phyloP scores from a whole-genome alignment of 2,113 vertebrate species.

The Apaloderma vittatum region DNA sequence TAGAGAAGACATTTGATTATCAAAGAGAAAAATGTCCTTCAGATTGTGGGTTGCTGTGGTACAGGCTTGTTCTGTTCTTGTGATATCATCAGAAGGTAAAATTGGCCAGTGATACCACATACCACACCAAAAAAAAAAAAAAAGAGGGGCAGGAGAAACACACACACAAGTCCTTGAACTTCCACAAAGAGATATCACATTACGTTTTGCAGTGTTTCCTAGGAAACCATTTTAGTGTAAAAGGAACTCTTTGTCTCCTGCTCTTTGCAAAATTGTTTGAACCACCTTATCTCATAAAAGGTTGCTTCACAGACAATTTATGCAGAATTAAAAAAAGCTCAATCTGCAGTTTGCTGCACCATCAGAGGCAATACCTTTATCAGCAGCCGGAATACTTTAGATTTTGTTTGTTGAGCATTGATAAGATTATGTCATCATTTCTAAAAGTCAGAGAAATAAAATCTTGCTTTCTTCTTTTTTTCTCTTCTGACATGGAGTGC shows the following conservation, averaged over 20 bases:
- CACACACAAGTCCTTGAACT: constrained; percentile 76
- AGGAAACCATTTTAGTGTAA: constrained; percentile 81
- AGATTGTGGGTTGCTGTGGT: not conserved
- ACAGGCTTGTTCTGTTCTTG: not conserved
- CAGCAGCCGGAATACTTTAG: constrained; percentile 49
- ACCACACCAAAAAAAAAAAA: not conserved
- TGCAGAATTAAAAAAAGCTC: constrained; percentile 69
- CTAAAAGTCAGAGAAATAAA: constrained; percentile 64
- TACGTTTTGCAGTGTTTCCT: constrained; percentile 80
- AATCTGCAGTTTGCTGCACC: constrained; percentile 74
- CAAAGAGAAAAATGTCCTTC: not conserved
- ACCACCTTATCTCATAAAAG: constrained; percentile 77
- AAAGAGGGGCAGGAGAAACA: not conserved
- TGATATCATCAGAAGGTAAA: constrained; percentile 22
- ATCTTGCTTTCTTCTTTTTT: not conserved
- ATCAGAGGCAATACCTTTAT: constrained; percentile 60
- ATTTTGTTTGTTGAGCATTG: constrained; percentile 68
- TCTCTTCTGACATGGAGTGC: not conserved
- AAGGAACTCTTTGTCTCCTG: constrained; percentile 81
- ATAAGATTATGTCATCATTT: constrained; percentile 66
- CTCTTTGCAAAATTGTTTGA: constrained; percentile 82
- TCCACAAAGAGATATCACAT: constrained; percentile 68
- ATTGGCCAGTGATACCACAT: constrained; percentile 3
- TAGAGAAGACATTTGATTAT: constrained; percentile 2
- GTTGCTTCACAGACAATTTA: constrained; percentile 75